phyloP scores from a whole-genome alignment of 2,113 vertebrate species.

The Acrocephalus arundinaceus region DNA sequence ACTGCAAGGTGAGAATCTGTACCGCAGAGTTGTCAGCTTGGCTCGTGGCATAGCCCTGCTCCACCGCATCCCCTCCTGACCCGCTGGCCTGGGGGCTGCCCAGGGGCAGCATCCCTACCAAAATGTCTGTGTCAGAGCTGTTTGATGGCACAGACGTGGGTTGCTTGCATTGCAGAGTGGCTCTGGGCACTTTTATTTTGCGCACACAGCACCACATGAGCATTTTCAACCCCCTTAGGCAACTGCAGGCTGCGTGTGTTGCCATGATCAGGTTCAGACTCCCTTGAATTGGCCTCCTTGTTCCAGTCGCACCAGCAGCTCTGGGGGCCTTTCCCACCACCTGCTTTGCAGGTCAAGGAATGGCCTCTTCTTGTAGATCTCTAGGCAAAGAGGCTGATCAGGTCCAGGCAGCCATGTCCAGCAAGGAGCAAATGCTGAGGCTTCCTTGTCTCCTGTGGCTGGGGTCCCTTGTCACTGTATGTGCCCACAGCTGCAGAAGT shows the following conservation, averaged over 20 bases:
- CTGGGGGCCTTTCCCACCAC: neutral
- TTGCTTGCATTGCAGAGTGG: rapidly evolving
- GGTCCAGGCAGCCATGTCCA: neutral
- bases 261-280: neutral
- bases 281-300: rapidly evolving
- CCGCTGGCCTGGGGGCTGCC: neutral
- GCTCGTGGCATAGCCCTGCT: neutral
- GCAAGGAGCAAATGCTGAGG: neutral
- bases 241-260: rapidly evolving
- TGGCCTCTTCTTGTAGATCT: rapidly evolving
- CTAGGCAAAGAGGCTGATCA: neutral
- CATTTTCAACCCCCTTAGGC: neutral
- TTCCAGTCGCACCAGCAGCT: neutral
- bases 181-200: neutral
- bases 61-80: rapidly evolving
- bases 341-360: neutral
- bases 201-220: neutral
- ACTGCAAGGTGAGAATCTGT: neutral
- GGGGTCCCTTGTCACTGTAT: neutral
- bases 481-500: neutral
- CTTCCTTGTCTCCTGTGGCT: neutral
- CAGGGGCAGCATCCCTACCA: neutral
- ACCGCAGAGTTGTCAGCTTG: rapidly evolving
- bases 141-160: rapidly evolving
- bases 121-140: neutral